phyloP scores from a whole-genome alignment of 2,888 invertebrate genomes.

The Pandemis corylana region DNA sequence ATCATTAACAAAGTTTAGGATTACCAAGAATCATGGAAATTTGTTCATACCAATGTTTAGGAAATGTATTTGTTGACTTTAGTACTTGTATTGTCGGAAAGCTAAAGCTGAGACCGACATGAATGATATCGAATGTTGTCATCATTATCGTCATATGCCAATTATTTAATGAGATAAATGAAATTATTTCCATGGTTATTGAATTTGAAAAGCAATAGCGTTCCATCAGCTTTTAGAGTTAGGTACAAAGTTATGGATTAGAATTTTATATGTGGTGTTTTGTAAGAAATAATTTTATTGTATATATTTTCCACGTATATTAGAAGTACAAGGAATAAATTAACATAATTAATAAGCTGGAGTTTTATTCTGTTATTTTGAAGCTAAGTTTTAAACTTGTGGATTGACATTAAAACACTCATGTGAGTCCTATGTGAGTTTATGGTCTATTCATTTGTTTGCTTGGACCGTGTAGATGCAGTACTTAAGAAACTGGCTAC shows the following conservation, averaged over 20 bases:
- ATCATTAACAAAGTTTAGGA: background rate
- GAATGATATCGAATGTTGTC: background rate
- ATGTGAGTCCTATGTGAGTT: too few relatives aligned
- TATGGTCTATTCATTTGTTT: too few relatives aligned
- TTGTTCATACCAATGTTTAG: background rate
- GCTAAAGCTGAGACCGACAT: too few relatives aligned
- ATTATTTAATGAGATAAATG: background rate
- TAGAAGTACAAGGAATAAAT: conserved; percentile 41
- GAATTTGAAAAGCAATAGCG: conserved; percentile 24
- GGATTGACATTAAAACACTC: too few relatives aligned
- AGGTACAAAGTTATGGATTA: conserved; percentile 37
- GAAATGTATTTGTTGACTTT: background rate
- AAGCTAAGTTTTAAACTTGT: background rate
- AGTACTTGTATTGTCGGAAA: background rate
- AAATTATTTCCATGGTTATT: conserved; percentile 42
- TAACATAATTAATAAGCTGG: conserved; percentile 12
- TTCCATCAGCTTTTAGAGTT: conserved; percentile 31
- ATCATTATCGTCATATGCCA: background rate
- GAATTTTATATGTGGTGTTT: conserved; percentile 41
- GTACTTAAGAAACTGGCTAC: too few relatives aligned
- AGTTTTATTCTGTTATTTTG: conserved; percentile 19
- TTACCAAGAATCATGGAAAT: conserved; percentile 25
- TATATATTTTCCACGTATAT: conserved; percentile 40
- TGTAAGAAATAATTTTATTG: conserved; percentile 38
- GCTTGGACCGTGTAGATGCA: too few relatives aligned